Percentiles rank a stretch among this genome's conserved stretches.
Conservation (phyloP, 2,113 vertebrate genomes). For the Anguilla japonica region DNA sequence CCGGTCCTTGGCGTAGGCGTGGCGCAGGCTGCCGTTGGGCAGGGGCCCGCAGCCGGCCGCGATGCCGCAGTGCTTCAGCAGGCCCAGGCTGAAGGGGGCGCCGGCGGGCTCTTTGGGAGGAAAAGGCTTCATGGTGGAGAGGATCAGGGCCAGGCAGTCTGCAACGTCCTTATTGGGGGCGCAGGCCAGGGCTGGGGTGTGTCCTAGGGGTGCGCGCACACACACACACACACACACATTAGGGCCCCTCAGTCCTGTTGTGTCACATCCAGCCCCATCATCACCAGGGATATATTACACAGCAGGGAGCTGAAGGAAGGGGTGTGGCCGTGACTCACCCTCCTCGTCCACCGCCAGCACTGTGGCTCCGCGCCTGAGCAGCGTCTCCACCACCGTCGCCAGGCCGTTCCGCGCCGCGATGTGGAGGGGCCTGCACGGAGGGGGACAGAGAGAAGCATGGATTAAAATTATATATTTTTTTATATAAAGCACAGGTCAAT, state of each 20-base stretch:
- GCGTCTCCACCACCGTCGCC: slow-evolving; percentile 91
- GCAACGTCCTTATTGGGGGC: slow-evolving; percentile 97
- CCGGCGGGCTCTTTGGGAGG: slow-evolving; percentile 81
- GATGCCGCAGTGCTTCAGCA: slow-evolving; percentile 91
- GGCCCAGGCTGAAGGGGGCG: slow-evolving; percentile 84
- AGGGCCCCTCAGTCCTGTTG: background rate
- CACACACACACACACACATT: background rate
- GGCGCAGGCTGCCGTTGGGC: slow-evolving; percentile 74
- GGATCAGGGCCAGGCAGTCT: slow-evolving; percentile 95
- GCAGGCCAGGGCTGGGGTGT: slow-evolving; percentile 93
- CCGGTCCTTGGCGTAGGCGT: slow-evolving; percentile 75
- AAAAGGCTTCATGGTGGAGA: slow-evolving; percentile 99
- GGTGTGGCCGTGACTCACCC: slow-evolving; percentile 65
- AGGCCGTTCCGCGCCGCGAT: slow-evolving; percentile 94
- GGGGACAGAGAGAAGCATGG: background rate
- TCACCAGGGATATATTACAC: too few species aligned
- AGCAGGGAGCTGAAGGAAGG: too few species aligned
- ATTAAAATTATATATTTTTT: too few species aligned
- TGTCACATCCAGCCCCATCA: background rate
- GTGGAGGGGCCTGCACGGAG: slow-evolving; percentile 85
- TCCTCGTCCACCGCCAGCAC: slow-evolving; percentile 95
- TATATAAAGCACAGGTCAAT: too few species aligned
- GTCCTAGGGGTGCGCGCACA: slow-evolving; percentile 63
- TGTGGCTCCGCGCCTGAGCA: slow-evolving; percentile 91
- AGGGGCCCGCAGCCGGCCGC: slow-evolving; percentile 70